phyloP scores from a whole-genome alignment of 2,888 invertebrate species.

The Eilema depressum region DNA sequence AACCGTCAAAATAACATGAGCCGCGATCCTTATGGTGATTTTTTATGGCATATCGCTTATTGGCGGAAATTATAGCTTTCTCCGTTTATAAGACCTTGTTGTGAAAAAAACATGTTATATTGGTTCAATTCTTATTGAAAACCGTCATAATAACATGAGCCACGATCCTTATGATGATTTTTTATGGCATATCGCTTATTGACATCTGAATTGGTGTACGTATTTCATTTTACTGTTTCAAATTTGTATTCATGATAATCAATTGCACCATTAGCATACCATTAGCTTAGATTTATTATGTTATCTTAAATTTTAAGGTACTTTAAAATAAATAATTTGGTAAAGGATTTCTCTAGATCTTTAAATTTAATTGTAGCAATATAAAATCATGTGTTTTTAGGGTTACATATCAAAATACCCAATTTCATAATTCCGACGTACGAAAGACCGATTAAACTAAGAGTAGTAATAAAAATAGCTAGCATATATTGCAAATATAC shows the following conservation, averaged over 20 bases:
- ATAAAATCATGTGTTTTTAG: not conserved
- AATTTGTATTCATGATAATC: not conserved
- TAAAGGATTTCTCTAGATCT: not conserved
- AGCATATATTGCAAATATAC: too few species aligned
- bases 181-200: not conserved
- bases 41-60: not conserved
- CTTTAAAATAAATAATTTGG: not conserved
- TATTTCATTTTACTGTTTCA: not conserved
- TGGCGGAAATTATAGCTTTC: not conserved
- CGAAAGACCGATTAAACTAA: too few species aligned
- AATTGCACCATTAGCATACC: not conserved
- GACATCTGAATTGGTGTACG: not conserved
- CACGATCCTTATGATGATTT: not conserved
- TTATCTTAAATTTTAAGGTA: too few species aligned
- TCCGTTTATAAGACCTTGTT: not conserved
- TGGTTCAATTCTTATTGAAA: not conserved
- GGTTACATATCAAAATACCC: not conserved
- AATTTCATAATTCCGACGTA: too few species aligned
- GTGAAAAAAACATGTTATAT: not conserved
- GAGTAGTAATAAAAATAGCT: not conserved
- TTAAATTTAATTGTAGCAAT: too few species aligned
- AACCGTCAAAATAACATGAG: not conserved
- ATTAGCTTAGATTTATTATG: not conserved
- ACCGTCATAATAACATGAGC: not conserved
- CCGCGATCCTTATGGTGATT: not conserved